Conservation (phyloP, 1,140 invertebrate genomes). For the Euura saliciscinereae region DNA sequence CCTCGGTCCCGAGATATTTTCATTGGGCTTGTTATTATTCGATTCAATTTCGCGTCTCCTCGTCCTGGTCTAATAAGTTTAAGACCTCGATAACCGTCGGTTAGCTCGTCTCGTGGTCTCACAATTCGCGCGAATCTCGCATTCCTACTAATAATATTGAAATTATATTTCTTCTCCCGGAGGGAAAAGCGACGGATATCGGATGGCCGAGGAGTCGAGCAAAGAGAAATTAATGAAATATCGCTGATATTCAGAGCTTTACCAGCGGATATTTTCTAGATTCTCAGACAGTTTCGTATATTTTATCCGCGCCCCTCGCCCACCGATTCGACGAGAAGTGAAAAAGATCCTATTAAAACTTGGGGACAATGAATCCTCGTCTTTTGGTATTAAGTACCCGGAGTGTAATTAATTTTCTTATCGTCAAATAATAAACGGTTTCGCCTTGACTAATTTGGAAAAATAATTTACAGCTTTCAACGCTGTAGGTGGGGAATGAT, state of each 20-base stretch:
- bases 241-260: too few relatives aligned
- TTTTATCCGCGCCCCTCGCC: too few relatives aligned
- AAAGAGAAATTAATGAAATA: too few relatives aligned
- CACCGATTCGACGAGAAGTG: neutral
- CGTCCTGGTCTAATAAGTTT: neutral
- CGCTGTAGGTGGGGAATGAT: neutral
- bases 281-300: too few relatives aligned
- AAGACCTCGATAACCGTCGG: neutral
- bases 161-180: neutral
- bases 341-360: slow-evolving; percentile 6
- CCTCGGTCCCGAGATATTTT: too few relatives aligned
- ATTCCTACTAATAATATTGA: slow-evolving; percentile 2
- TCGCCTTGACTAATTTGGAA: neutral
- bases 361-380: neutral
- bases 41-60: neutral
- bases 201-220: too few relatives aligned
- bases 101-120: neutral
- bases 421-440: slow-evolving; percentile 1
- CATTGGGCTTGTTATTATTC: neutral
- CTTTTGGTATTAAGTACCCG: neutral
- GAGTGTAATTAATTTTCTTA: slow-evolving; percentile 1
- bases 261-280: too few relatives aligned
- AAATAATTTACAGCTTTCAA: too few relatives aligned
- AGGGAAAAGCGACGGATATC: too few relatives aligned
- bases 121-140: neutral